Base-by-base conservation (phyloP, 2,113 vertebrate genomes). In the Arothron firmamentum region DNA sequence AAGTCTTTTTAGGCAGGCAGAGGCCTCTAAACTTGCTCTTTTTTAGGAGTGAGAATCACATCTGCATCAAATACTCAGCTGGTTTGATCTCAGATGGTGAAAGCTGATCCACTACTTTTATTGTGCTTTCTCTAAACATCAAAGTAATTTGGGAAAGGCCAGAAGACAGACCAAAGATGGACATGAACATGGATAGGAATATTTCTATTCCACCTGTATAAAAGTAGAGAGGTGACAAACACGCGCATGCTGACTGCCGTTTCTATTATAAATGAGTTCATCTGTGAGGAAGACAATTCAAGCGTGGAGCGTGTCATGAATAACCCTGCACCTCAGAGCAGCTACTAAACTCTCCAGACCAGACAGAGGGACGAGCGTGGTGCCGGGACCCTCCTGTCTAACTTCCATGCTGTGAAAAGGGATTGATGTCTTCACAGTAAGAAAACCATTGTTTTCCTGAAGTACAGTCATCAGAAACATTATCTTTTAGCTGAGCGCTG, bases 61-160 rank as follows among this genome's bases (percentile, higher is more conserved):
- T 82, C 68, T 72, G 77, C 83, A 72, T 81, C 46, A 82, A 78
- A 84, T 73, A 82, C 66, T 67, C 56, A 10, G 47, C 55, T 59
- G 61, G 61, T 79, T 77, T 81, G 73, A 68, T 71, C 58, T 52
- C 50, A 57, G 56, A 34, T 65, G 0, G 15, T 75, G 67, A 81
- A 81, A 83, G 65, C 59, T 23, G 68, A 83, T 83, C 41, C 59
- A 69, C 70, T 41, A 38, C 67, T 59, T 69, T 81, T 80, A 77
- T 72, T 52, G 75, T 62, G 43, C 47, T 67, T 70, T 50, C 67
- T 81, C 69, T 77, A 81, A 83, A 53, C 58, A 82, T 73, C 57
- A 63, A 77, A 72, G 59, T 75, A 84, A 76, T 81, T 58, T 83
- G 58, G 19, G 42, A 49, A 53, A 77, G 56, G 52, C 52, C 21